Base-by-base conservation (phyloP, 2,888 invertebrate species). In the Xestia rhomboidea region DNA sequence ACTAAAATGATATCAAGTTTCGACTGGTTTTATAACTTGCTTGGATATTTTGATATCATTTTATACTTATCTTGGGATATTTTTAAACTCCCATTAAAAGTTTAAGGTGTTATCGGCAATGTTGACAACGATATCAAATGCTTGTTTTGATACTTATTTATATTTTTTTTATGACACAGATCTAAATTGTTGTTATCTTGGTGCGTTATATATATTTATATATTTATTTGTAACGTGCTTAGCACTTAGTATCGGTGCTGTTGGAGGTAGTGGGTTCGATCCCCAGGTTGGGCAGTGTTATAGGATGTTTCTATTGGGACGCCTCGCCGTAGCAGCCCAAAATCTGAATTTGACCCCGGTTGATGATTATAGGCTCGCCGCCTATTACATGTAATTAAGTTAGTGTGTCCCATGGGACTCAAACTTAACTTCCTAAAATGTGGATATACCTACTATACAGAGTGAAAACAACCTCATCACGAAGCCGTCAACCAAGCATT, bases 41-140 rank as follows among this genome's bases (percentile, higher is more conserved):
- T 18, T 64, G 24, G 38, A 64, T 41, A 27, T 27, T 64, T 27
- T 27, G 18, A 18, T 21, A 34, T 34, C 0, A 60, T 60, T 60
- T 34, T 34, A 0, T 38, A 27, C 44, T 27, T 10, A 27, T 57
- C 30, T 41, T 30, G 5, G 5, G 54, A 30, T 73, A 81, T 64
- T 49, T 54, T 64, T 57, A 67, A 46, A 38, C 44, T 21, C 24
- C 13, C 7, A 34, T 81, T 49, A 49, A 81, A 79, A 81, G 49
- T 74, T 75, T 62, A 11, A 49, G 30, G 1, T 13, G 30, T 44
- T 34, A 30, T 46, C 51, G 57, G 13, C 18, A 10, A 27, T 11
- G 66, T 44, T 74, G 5, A 38, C 75, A 81, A 79, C 60, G 60
- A 44, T 79, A 79, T 81, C 60, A 74, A 67, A 15, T 81, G 18